Percentiles rank a stretch among this genome's conserved stretches.
phyloP scores from a whole-genome alignment of 2,888 invertebrate species.

The Orgyia antiqua region DNA sequence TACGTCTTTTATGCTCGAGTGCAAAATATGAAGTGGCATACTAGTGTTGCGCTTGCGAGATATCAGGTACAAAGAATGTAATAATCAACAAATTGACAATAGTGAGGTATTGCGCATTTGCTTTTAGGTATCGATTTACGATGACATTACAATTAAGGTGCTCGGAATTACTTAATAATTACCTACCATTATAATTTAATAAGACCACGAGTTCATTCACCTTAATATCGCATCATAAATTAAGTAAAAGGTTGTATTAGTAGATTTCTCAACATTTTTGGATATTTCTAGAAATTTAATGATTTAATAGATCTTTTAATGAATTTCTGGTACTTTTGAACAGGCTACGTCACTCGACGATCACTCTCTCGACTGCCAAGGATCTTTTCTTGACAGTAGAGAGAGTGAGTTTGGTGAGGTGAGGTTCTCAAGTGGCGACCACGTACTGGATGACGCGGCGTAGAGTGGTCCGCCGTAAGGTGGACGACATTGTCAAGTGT shows the following conservation, averaged over 20 bases:
- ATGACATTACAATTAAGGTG: constrained; percentile 22
- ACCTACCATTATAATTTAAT: constrained; percentile 2
- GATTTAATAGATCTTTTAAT: too few species aligned
- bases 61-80: constrained; percentile 21
- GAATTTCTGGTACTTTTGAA: too few species aligned
- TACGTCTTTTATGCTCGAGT: constrained; percentile 22
- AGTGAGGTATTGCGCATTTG: constrained; percentile 17
- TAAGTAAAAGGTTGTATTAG: constrained; percentile 1
- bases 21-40: constrained; percentile 28
- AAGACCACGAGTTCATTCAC: constrained; percentile 5
- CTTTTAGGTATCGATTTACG: constrained; percentile 34
- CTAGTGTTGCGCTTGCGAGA: constrained; percentile 27
- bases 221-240: constrained; percentile 1
- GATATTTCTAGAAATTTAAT: not conserved
- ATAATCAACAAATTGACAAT: constrained; percentile 25
- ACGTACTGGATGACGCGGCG: too few species aligned
- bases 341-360: too few species aligned
- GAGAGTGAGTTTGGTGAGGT: too few species aligned
- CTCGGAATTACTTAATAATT: constrained; percentile 16
- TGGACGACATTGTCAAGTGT: too few species aligned
- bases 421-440: too few species aligned
- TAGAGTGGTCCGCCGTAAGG: too few species aligned
- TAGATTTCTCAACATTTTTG: not conserved
- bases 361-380: too few species aligned
- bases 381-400: too few species aligned